Evolutionary conservation across 2,888 invertebrate genomes (phyloP).

Genomic region (Sepioteuthis lessoniana): DNA sequence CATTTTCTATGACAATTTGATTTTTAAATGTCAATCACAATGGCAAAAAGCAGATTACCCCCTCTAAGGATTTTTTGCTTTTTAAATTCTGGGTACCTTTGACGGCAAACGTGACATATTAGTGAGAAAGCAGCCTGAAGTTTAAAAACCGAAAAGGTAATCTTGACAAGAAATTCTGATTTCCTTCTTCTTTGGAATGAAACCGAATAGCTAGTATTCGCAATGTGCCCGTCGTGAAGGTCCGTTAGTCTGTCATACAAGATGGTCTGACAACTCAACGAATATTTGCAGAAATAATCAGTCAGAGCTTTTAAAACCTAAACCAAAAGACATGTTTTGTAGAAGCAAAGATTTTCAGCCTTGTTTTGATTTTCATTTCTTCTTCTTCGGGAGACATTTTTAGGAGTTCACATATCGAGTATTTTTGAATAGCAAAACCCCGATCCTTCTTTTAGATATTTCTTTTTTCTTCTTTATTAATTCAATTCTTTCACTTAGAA

Average conservation of each 20-base stretch:
- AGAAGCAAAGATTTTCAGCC: background rate
- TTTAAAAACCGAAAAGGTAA: background rate
- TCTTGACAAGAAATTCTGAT: background rate
- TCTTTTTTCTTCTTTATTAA: too few relatives aligned
- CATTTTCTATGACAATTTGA: background rate
- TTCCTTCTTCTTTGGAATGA: background rate
- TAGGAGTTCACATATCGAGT: too few relatives aligned
- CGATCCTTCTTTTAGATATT: too few relatives aligned
- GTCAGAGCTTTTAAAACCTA: background rate
- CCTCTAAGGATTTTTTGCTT: background rate
- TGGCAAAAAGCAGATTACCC: background rate
- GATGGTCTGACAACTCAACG: background rate
- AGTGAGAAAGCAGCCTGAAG: background rate
- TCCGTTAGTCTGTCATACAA: background rate
- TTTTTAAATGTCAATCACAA: background rate
- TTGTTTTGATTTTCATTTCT: background rate
- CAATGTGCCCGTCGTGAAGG: background rate
- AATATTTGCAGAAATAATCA: background rate
- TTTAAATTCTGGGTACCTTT: too few relatives aligned
- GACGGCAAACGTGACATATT: background rate
- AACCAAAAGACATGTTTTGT: background rate
- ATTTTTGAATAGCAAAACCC: too few relatives aligned
- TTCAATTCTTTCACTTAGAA: too few relatives aligned
- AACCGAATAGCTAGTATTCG: background rate
- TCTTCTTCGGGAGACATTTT: too few relatives aligned